phyloP scores from a whole-genome alignment of 2,888 invertebrate genomes.

The Syrphus vitripennis region DNA sequence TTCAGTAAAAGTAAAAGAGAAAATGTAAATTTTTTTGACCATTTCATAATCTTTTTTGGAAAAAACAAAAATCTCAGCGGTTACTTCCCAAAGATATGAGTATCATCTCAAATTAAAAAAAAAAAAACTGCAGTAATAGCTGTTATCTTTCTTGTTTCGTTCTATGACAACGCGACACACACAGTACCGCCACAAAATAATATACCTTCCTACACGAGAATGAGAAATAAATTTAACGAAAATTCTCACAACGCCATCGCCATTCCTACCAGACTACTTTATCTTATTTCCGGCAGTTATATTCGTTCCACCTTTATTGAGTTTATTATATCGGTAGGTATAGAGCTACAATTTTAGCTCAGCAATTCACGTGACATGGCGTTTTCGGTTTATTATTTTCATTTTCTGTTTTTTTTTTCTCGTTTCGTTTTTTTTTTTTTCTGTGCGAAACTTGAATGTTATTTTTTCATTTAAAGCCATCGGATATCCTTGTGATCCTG shows the following conservation, averaged over 20 bases:
- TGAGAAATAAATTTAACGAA: slow-evolving; percentile 8
- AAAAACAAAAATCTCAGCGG: not conserved
- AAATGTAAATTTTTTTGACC: too few species aligned
- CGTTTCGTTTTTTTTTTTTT: not conserved
- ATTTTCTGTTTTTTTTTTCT: not conserved
- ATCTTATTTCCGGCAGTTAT: slow-evolving; percentile 57
- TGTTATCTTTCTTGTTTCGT: not conserved
- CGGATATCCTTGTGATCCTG: slow-evolving; percentile 61
- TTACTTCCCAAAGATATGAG: not conserved
- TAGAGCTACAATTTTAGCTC: not conserved
- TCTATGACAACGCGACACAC: not conserved
- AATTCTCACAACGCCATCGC: not conserved
- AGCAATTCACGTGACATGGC: slow-evolving; percentile 10
- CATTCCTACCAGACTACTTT: slow-evolving; percentile 3
- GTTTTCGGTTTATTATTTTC: not conserved
- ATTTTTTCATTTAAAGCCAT: slow-evolving; percentile 41
- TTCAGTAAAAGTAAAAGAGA: too few species aligned
- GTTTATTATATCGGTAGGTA: slow-evolving; percentile 32
- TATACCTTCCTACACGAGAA: too few species aligned
- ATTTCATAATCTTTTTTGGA: too few species aligned
- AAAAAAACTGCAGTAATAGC: not conserved
- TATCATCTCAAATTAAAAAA: not conserved
- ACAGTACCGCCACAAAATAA: not conserved
- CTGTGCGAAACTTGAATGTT: not conserved
- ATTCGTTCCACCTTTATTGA: slow-evolving; percentile 56